Evolutionary conservation across 2,113 vertebrate species (phyloP).

Genomic region (Calyptommatus sinebrachiatus): DNA sequence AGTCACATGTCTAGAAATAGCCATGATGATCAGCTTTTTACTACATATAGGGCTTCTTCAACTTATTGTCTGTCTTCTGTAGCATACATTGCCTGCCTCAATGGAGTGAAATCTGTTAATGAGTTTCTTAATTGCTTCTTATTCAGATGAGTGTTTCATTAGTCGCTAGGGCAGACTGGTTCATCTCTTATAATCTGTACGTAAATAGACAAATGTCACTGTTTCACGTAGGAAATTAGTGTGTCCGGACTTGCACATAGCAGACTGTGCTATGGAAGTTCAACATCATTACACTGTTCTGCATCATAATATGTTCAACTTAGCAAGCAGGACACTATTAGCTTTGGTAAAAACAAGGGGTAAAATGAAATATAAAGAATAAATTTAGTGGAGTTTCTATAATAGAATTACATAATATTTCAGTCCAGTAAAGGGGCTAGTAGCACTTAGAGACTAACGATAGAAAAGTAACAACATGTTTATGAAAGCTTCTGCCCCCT

Average conservation of each 20-base stretch:
- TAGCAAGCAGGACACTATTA: not conserved
- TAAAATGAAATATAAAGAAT: not conserved
- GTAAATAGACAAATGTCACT: not conserved
- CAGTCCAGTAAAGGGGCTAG: no score
- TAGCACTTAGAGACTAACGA: no score
- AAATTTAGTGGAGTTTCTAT: not conserved
- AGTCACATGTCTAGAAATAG: constrained; percentile 1
- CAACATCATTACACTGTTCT: not conserved
- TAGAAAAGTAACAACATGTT: no score
- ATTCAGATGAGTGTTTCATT: not conserved
- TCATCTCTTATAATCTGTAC: not conserved
- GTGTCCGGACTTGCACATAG: not conserved
- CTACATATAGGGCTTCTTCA: not conserved
- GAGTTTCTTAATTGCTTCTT: constrained; percentile 23
- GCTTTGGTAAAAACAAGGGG: not conserved
- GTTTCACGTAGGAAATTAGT: not conserved
- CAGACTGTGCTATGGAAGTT: not conserved
- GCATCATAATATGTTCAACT: constrained; percentile 2
- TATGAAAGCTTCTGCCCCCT: no score
- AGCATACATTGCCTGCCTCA: not conserved
- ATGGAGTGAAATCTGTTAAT: constrained; percentile 5
- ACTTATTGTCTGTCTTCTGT: constrained; percentile 2
- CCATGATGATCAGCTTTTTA: constrained; percentile 25
- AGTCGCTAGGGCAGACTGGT: not conserved
- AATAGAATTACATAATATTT: not conserved